These are phyloP conservation scores for Clarias macrocephalus DNA, from an alignment of 2,113 vertebrate species.

Conservation along the genomic window DNA sequence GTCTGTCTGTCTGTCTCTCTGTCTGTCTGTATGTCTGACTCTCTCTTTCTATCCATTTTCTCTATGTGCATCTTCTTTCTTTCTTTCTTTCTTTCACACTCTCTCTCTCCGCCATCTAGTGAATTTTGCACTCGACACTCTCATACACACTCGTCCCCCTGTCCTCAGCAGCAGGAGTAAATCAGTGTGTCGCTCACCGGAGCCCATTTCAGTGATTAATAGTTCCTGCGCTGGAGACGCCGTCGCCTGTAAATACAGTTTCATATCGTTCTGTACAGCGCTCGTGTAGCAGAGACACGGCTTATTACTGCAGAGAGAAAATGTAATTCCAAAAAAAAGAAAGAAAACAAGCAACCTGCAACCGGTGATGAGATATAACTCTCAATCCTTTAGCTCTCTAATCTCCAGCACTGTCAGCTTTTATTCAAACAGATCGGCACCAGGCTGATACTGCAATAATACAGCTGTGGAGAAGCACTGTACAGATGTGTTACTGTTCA, in stretches of 20 bases:
- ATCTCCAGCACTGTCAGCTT: neutral
- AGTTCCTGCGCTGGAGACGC: neutral
- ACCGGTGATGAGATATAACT: neutral
- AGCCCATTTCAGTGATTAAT: constrained; percentile 13
- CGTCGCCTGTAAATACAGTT: neutral
- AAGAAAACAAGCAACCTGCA: neutral
- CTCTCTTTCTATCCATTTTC: neutral
- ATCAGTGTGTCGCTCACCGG: neutral
- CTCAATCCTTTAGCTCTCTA: neutral
- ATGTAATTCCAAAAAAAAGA: neutral
- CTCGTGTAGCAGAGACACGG: neutral
- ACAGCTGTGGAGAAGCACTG: neutral
- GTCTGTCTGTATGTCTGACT: neutral
- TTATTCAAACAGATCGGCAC: neutral
- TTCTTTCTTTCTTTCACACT: neutral
- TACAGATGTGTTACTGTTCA: neutral
- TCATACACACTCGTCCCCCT: neutral
- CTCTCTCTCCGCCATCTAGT: neutral
- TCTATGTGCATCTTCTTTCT: neutral
- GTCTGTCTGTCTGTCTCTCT: neutral
- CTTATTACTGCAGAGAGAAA: neutral
- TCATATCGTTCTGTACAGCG: neutral
- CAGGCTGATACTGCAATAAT: neutral
- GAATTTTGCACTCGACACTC: neutral
- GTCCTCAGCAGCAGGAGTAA: neutral